Percentiles rank a stretch among this genome's conserved stretches.
These are phyloP conservation scores for Euwallacea similis DNA, from an alignment of 1,140 invertebrate species.

Conservation along the genomic window DNA sequence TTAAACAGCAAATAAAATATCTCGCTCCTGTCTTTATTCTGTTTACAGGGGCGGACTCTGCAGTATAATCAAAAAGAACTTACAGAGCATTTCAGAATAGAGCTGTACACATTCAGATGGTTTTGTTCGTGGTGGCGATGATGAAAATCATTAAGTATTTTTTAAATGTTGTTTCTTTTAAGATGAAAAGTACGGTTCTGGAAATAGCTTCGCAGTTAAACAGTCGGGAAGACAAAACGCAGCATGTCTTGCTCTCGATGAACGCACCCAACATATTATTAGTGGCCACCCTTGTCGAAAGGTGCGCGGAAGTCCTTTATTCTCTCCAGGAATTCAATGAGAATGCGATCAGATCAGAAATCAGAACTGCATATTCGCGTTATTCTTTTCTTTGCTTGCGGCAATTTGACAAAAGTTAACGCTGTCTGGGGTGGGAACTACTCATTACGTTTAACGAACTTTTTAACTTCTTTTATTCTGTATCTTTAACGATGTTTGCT, in stretches of 20 bases:
- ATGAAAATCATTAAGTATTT: no score
- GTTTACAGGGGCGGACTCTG: constrained; percentile 11
- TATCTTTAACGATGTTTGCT: constrained; percentile 20
- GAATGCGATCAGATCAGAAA: constrained; percentile 40
- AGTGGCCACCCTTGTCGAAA: constrained; percentile 41
- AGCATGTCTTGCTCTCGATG: constrained; percentile 34
- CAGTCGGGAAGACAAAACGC: constrained; percentile 34
- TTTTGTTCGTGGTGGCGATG: no score
- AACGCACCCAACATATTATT: constrained; percentile 39
- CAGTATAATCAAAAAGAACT: not conserved
- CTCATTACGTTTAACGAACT: constrained; percentile 41
- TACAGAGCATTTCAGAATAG: no score
- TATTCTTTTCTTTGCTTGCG: constrained; percentile 38
- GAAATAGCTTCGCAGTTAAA: constrained; percentile 15
- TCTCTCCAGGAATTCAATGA: constrained; percentile 30
- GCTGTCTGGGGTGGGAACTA: constrained; percentile 39
- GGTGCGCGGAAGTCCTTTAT: constrained; percentile 41
- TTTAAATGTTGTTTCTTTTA: not conserved
- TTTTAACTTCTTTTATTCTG: constrained; percentile 37
- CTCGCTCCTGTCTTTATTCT: constrained; percentile 15
- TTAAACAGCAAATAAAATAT: constrained; percentile 43
- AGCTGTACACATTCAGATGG: no score
- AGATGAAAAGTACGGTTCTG: constrained; percentile 4
- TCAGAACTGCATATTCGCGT: constrained; percentile 38
- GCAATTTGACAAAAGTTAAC: constrained; percentile 38